Percentiles rank a stretch among this genome's conserved stretches.
phyloP scores from a whole-genome alignment of 2,113 vertebrate species.

The Trochalopteron elliotii region DNA sequence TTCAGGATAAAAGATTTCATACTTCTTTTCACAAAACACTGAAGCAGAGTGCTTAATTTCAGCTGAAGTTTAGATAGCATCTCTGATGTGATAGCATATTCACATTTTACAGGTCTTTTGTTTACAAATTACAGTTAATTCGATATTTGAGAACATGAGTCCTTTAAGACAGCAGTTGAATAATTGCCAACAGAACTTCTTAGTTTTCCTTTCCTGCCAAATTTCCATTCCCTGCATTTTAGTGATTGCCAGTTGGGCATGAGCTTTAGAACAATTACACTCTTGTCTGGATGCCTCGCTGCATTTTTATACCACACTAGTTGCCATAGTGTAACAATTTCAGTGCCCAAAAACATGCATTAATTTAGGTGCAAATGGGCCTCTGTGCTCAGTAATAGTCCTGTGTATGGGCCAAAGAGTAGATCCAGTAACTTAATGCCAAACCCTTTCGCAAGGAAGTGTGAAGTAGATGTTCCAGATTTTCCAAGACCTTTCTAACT shows the following conservation, averaged over 20 bases:
- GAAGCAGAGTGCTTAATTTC: background rate
- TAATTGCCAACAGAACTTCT: background rate
- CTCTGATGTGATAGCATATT: background rate
- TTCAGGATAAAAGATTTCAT: background rate
- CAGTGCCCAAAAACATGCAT: background rate
- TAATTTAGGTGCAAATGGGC: background rate
- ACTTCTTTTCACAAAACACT: background rate
- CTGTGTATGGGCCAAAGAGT: background rate
- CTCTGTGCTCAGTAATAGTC: background rate
- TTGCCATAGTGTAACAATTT: background rate
- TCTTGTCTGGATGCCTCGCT: background rate
- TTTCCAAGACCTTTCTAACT: background rate
- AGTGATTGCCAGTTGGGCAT: background rate
- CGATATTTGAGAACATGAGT: background rate
- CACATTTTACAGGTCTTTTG: background rate
- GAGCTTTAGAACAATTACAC: background rate
- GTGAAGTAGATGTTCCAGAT: background rate
- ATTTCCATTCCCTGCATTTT: background rate
- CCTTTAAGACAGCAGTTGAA: background rate
- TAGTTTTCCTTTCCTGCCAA: background rate
- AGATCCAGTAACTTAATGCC: background rate
- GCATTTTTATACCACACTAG: background rate
- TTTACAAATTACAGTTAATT: background rate
- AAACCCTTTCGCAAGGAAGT: background rate
- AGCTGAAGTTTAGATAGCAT: background rate